Conservation (phyloP, 2,113 vertebrate species). For the Microtus montanus region DNA sequence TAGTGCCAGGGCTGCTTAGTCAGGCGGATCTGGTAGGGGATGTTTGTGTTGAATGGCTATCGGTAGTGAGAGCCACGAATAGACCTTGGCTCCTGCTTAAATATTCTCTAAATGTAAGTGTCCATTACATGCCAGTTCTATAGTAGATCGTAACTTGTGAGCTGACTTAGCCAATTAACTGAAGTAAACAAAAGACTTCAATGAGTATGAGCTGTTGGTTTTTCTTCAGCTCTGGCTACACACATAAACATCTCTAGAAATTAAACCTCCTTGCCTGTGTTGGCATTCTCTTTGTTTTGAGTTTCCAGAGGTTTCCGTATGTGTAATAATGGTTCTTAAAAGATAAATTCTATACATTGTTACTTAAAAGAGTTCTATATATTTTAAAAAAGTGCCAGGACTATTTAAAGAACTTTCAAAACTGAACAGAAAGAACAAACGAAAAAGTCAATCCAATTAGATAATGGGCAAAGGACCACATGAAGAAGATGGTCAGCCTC, state of each 20-base stretch:
- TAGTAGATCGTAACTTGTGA: conserved; percentile 76
- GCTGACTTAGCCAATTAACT: conserved; percentile 74
- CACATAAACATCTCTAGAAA: conserved; percentile 19
- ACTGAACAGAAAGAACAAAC: conserved; percentile 14
- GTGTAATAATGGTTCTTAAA: conserved; percentile 37
- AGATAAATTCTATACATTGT: not conserved
- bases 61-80: conserved; percentile 75
- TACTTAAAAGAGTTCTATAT: conserved; percentile 25
- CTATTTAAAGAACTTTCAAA: conserved; percentile 43
- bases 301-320: not conserved
- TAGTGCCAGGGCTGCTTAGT: conserved; percentile 55
- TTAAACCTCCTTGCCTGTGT: not conserved
- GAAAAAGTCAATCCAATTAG: not conserved
- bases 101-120: conserved; percentile 75
- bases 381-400: not conserved
- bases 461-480: not conserved
- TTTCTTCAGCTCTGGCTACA: conserved; percentile 41
- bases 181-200: conserved; percentile 67
- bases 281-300: conserved; percentile 19
- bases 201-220: conserved; percentile 55
- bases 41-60: conserved; percentile 76
- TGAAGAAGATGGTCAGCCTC: conserved; percentile 19
- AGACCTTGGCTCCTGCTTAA: conserved; percentile 77
- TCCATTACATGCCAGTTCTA: conserved; percentile 80
- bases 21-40: conserved; percentile 61